Base-by-base conservation (phyloP, 1,140 invertebrate species). In the Pachypeltis micranthus region DNA sequence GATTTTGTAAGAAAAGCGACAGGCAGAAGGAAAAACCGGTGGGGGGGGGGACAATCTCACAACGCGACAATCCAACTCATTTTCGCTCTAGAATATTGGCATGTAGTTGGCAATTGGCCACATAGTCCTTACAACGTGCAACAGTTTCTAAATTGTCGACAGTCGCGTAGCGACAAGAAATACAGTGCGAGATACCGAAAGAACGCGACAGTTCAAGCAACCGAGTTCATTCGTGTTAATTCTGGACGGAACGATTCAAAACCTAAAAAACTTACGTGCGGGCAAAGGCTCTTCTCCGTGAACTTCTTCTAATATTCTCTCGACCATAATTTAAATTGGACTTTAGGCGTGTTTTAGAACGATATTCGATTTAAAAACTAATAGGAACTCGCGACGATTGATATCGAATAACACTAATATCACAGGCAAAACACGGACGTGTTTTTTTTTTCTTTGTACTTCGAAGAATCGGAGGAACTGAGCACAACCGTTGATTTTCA, bases 281-380 rank as follows among this genome's bases (percentile, higher is more conserved):
- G 59, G 12, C 14, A 65, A 56, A 29, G 63, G 63, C 58, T 65
- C 63, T 44, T 65, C 59, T 10, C 63, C 57, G 28, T 61, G 28
- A 7, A 65, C 44, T 59, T 63, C 64, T 63, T 65, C 64, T 27
- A 65, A 34, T 29, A 65, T 65, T 25, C 64, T 65, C 54, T 65
- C 64, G 23, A 65, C 64, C 64, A 65, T 65, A 54, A n/a, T n/a
- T 44, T 63, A n/a, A 59, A 29, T 28, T 19, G 24, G 24, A 19
- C n/a, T 29, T 59, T 28, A 29, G n/a, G n/a, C n/a, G n/a, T n/a
- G n/a, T 19, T 29, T 29, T 31, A 29, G 1, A 59, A 59, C 23
- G 3, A 56, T 23, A 26, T 24, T 16, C 2, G 26, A 51, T 16
- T 51, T 21, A 4, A 14, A 51, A 51, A 51, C 47, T 51, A 51